Percentiles rank a stretch among this genome's conserved stretches.
These are phyloP conservation scores for Cotesia vestalis DNA, from an alignment of 1,140 invertebrate genomes.

Conservation along the genomic window DNA sequence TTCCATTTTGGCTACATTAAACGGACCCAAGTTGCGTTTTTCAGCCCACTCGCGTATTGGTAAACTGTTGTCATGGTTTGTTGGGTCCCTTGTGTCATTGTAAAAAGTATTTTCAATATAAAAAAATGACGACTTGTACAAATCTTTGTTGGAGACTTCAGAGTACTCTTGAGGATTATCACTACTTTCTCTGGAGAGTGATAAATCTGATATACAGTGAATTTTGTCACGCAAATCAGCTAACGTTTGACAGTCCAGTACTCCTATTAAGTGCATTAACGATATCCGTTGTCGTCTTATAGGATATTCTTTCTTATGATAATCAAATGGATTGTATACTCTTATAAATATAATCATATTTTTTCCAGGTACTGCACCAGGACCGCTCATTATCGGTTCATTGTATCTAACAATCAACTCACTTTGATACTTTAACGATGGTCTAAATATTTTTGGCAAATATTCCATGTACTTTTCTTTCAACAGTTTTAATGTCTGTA, in stretches of 20 bases:
- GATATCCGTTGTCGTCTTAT: slow-evolving; percentile 8
- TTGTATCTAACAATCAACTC: slow-evolving; percentile 33
- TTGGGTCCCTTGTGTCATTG: slow-evolving; percentile 72
- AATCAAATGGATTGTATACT: slow-evolving; percentile 60
- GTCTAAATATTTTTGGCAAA: background rate
- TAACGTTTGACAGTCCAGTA: slow-evolving; percentile 73
- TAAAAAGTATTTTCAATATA: slow-evolving; percentile 84
- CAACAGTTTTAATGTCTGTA: slow-evolving; percentile 22
- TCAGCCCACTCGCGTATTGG: slow-evolving; percentile 74
- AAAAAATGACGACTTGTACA: slow-evolving; percentile 78
- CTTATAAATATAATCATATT: slow-evolving; percentile 62
- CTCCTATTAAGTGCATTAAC: slow-evolving; percentile 62
- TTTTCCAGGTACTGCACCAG: slow-evolving; percentile 35
- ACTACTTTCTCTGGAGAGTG: slow-evolving; percentile 72
- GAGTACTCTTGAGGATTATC: slow-evolving; percentile 63
- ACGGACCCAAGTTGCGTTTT: slow-evolving; percentile 65
- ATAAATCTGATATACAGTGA: slow-evolving; percentile 73
- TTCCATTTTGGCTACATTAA: slow-evolving; percentile 71
- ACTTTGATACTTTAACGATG: slow-evolving; percentile 12
- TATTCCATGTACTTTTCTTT: slow-evolving; percentile 20
- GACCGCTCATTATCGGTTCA: background rate
- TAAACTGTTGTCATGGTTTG: slow-evolving; percentile 73
- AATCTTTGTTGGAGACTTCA: slow-evolving; percentile 65
- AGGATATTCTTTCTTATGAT: slow-evolving; percentile 35
- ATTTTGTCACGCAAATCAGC: slow-evolving; percentile 74